Evolutionary conservation across 2,113 vertebrate species (phyloP).

Genomic region (Alces alces): DNA sequence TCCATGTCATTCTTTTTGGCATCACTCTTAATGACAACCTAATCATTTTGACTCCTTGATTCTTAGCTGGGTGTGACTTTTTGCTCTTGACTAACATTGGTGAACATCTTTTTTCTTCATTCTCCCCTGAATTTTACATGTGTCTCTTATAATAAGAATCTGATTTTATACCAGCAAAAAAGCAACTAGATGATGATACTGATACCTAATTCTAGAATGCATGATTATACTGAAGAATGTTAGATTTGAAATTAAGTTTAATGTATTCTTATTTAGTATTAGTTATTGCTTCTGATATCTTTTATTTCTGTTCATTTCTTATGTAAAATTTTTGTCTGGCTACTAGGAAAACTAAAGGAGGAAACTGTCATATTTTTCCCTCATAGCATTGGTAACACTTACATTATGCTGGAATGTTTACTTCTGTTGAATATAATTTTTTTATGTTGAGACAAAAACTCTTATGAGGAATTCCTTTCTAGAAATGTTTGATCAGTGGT

Average conservation of each 20-base stretch:
- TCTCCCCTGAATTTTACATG: not conserved
- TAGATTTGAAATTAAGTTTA: not conserved
- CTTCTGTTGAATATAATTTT: not conserved
- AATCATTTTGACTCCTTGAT: not conserved
- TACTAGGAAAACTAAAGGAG: not conserved
- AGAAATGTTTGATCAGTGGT: not conserved
- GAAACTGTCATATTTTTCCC: not conserved
- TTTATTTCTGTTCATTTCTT: not conserved
- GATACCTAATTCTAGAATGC: not conserved
- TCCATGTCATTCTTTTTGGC: not conserved
- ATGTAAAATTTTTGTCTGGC: not conserved
- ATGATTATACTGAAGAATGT: not conserved
- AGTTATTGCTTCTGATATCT: not conserved
- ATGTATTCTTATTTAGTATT: not conserved
- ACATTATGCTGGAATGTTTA: not conserved
- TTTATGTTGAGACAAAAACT: not conserved
- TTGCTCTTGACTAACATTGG: not conserved
- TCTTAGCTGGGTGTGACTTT: not conserved
- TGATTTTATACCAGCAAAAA: not conserved
- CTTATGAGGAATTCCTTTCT: not conserved
- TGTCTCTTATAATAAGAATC: not conserved
- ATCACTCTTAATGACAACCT: not conserved
- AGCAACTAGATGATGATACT: not conserved
- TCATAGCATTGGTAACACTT: not conserved
- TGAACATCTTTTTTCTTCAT: not conserved